Percentiles rank a stretch among this genome's conserved stretches.
Evolutionary conservation across 2,888 invertebrate genomes (phyloP).

Genomic region (Apotomis capreana): DNA sequence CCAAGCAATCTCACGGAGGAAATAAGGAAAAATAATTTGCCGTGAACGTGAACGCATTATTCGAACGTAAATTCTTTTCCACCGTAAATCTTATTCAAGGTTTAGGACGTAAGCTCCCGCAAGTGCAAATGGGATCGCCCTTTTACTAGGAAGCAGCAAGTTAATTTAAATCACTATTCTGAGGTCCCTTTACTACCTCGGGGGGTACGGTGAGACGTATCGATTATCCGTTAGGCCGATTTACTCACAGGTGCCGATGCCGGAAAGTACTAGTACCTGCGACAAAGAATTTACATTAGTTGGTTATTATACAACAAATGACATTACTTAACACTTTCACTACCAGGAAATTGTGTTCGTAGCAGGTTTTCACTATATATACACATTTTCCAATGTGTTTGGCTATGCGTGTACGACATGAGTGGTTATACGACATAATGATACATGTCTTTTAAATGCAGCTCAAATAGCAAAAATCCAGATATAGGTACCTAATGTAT

Average conservation of each 20-base stretch:
- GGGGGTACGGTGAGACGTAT: constrained; percentile 60
- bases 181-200: constrained; percentile 55
- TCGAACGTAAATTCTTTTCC: constrained; percentile 30
- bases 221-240: constrained; percentile 62
- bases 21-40: constrained; percentile 6
- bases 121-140: constrained; percentile 31
- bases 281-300: constrained; percentile 4
- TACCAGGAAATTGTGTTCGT: no score
- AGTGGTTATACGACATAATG: no score
- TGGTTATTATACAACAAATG: not conserved
- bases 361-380: no score
- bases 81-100: constrained; percentile 22
- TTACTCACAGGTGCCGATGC: not conserved
- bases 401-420: no score
- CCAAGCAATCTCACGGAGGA: not conserved
- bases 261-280: not conserved
- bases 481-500: no score
- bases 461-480: no score
- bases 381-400: no score
- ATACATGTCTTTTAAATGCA: no score
- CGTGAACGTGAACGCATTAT: constrained; percentile 12
- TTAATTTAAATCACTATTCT: constrained; percentile 23
- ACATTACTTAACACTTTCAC: not conserved
- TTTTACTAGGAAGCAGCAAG: constrained; percentile 16
- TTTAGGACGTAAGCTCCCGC: constrained; percentile 26